Conservation (phyloP, 2,888 invertebrate species). For the Agrotis ipsilon region DNA sequence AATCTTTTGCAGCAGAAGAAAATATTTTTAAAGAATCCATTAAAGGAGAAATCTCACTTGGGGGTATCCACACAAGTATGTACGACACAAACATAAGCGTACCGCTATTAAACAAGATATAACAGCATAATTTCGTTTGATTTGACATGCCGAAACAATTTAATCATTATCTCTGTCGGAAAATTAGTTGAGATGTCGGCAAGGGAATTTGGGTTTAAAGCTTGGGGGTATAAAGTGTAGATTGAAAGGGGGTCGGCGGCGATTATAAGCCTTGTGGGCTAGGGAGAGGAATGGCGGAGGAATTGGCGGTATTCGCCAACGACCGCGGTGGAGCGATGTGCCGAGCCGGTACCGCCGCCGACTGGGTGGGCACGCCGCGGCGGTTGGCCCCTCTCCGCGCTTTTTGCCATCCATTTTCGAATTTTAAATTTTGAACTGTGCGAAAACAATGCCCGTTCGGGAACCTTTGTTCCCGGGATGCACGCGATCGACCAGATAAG, state of each 20-base stretch:
- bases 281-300: constrained; percentile 81
- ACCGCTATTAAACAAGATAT: constrained; percentile 90
- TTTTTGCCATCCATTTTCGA: constrained; percentile 85
- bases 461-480: constrained; percentile 64
- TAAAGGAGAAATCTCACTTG: constrained; percentile 84
- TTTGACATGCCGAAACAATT: constrained; percentile 91
- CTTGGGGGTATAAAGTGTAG: constrained; percentile 66
- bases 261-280: constrained; percentile 80
- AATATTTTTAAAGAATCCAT: constrained; percentile 72
- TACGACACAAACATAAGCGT: constrained; percentile 82
- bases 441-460: constrained; percentile 73
- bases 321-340: constrained; percentile 84
- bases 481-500: constrained; percentile 72
- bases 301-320: constrained; percentile 91
- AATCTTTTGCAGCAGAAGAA: constrained; percentile 54
- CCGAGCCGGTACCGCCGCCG: constrained; percentile 78
- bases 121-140: constrained; percentile 91
- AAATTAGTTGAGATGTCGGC: constrained; percentile 75
- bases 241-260: constrained; percentile 60
- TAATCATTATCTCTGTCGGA: constrained; percentile 88
- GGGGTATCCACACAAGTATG: constrained; percentile 80
- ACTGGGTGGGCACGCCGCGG: constrained; percentile 88
- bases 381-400: constrained; percentile 79
- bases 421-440: constrained; percentile 79
- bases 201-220: constrained; percentile 68